phyloP scores from a whole-genome alignment of 2,797 vertebrate genomes.

The Champsocephalus gunnari region DNA sequence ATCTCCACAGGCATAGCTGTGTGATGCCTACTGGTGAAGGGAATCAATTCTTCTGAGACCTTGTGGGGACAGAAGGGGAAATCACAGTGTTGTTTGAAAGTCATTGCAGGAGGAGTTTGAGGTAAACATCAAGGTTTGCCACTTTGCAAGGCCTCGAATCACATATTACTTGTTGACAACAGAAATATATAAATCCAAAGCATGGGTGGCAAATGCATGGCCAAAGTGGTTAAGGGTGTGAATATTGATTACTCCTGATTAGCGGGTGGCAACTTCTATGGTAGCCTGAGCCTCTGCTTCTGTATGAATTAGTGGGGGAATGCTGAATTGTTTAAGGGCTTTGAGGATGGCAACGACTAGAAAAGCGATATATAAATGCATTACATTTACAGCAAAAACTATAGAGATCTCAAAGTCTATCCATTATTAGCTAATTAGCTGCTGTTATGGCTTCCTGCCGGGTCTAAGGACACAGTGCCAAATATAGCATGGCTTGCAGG shows the following conservation, averaged over 20 bases:
- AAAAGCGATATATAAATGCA: too few species aligned
- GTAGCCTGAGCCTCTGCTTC: too few species aligned
- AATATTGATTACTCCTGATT: too few species aligned
- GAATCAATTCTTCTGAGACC: conserved; percentile 79
- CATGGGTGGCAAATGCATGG: too few species aligned
- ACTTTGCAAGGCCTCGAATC: conserved; percentile 60
- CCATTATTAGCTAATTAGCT: conserved; percentile 74
- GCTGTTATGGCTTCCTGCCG: conserved; percentile 58
- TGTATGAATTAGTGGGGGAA: too few species aligned
- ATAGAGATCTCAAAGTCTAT: conserved; percentile 39
- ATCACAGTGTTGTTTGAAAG: conserved; percentile 78
- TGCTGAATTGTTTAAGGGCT: too few species aligned
- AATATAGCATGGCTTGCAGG: conserved; percentile 65
- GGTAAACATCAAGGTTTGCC: conserved; percentile 73
- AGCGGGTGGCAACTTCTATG: too few species aligned
- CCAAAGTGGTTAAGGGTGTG: too few species aligned
- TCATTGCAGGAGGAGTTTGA: conserved; percentile 68
- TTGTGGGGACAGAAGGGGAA: conserved; percentile 79
- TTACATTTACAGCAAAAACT: not conserved
- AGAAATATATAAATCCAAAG: not conserved
- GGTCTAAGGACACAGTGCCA: conserved; percentile 63
- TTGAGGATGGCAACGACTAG: too few species aligned
- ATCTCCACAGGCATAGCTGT: conserved; percentile 72
- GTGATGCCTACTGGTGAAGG: conserved; percentile 74
- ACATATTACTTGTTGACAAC: not conserved